Conservation (phyloP, 2,797 vertebrate species). For the Tapera naevia region DNA sequence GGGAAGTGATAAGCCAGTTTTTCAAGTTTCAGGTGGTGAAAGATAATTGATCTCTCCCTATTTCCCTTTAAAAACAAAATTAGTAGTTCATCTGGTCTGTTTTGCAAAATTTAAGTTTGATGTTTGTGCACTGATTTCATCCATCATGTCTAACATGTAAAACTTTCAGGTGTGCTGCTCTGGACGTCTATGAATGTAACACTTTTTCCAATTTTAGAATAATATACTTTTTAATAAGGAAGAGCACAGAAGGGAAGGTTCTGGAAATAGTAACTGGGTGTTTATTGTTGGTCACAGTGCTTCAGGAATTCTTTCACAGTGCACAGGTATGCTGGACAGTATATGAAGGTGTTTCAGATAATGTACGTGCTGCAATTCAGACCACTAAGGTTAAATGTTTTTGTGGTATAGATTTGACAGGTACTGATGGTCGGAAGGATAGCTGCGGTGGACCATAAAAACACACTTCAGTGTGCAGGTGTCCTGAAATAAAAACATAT, state of each 20-base stretch:
- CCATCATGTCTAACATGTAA: neutral
- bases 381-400: neutral
- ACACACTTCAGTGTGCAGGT: accelerated
- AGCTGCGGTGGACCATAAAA: neutral
- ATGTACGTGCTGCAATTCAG: neutral
- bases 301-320: neutral
- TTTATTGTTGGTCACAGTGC: neutral
- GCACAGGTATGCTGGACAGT: neutral
- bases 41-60: neutral
- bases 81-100: neutral
- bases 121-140: neutral
- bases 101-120: neutral
- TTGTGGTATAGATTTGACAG: neutral
- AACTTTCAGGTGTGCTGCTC: neutral
- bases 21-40: neutral
- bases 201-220: neutral
- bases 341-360: neutral
- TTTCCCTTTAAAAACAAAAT: neutral
- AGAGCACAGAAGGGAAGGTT: neutral
- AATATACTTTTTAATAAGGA: neutral
- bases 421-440: accelerated
- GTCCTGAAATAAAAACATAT: neutral
- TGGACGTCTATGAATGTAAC: neutral
- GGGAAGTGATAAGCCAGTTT: neutral
- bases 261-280: neutral